phyloP scores from a whole-genome alignment of 2,113 vertebrate species.

The Ammodramus savannarum region DNA sequence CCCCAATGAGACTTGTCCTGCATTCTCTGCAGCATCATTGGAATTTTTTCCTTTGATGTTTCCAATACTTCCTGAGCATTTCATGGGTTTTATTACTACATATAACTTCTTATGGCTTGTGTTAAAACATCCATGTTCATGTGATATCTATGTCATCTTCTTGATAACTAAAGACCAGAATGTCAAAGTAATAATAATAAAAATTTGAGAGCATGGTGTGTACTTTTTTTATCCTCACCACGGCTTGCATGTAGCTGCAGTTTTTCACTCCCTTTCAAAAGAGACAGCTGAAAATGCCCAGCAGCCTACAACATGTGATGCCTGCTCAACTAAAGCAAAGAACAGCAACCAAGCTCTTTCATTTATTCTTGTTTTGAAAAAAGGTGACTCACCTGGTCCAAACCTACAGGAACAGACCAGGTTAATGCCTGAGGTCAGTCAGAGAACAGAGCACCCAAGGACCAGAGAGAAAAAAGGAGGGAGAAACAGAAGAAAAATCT shows the following conservation, averaged over 20 bases:
- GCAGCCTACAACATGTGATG: fast-evolving
- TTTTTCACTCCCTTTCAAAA: not conserved
- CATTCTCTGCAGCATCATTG: not conserved
- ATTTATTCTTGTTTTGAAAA: not conserved
- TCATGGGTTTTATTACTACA: not conserved
- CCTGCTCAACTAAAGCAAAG: not conserved
- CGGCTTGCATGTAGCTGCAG: not conserved
- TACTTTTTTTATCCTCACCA: not conserved
- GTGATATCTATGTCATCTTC: not conserved
- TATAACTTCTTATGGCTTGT: not conserved
- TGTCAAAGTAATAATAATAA: not conserved
- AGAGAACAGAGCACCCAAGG: not conserved
- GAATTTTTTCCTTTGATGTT: not conserved
- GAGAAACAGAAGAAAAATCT: not conserved
- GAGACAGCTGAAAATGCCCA: not conserved
- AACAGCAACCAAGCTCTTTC: not conserved
- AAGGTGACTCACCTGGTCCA: not conserved
- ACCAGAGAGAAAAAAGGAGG: not conserved
- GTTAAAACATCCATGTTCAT: not conserved
- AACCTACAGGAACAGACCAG: not conserved
- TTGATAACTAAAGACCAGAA: not conserved
- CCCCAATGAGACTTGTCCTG: not conserved
- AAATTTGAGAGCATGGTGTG: not conserved
- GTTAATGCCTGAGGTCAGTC: not conserved
- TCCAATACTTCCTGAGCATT: not conserved